These are phyloP conservation scores for Cacatua alba DNA, from an alignment of 2,113 vertebrate species.

Conservation along the genomic window DNA sequence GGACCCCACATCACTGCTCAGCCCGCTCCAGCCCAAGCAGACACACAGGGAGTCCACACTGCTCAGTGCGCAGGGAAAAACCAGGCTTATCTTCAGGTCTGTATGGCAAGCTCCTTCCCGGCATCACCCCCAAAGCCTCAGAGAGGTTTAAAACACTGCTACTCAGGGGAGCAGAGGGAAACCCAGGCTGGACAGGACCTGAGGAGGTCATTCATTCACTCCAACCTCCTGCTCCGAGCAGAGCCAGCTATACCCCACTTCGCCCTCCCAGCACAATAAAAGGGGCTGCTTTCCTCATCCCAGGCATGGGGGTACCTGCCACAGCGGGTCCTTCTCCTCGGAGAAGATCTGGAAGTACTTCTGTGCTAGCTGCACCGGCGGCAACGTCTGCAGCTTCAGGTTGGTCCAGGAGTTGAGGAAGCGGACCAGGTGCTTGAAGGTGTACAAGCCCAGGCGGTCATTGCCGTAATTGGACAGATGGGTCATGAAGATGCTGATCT, in stretches of 20 bases:
- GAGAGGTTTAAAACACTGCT: neutral
- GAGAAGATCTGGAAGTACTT: slow-evolving; percentile 98
- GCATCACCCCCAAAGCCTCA: neutral
- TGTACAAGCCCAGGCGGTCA: slow-evolving; percentile 94
- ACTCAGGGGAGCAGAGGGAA: neutral
- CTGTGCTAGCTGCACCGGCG: slow-evolving; percentile 90
- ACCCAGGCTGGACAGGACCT: neutral
- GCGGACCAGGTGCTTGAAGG: slow-evolving; percentile 91
- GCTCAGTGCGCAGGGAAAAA: neutral
- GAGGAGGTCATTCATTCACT: neutral
- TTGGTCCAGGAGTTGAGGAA: slow-evolving; percentile 96
- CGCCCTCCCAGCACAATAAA: neutral
- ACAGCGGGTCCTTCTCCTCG: slow-evolving; percentile 93
- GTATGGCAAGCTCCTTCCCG: neutral
- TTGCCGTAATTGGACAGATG: slow-evolving; percentile 98
- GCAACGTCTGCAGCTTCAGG: slow-evolving; percentile 92
- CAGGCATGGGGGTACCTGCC: slow-evolving; percentile 82
- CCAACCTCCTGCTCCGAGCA: neutral
- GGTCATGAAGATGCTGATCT: slow-evolving; percentile 99
- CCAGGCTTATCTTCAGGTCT: neutral
- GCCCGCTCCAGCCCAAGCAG: neutral
- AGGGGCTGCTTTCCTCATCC: neutral
- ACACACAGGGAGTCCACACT: accelerated
- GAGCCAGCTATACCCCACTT: neutral
- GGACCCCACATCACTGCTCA: neutral